Conservation (phyloP, 2,113 vertebrate species). For the Elanus axillaris region DNA sequence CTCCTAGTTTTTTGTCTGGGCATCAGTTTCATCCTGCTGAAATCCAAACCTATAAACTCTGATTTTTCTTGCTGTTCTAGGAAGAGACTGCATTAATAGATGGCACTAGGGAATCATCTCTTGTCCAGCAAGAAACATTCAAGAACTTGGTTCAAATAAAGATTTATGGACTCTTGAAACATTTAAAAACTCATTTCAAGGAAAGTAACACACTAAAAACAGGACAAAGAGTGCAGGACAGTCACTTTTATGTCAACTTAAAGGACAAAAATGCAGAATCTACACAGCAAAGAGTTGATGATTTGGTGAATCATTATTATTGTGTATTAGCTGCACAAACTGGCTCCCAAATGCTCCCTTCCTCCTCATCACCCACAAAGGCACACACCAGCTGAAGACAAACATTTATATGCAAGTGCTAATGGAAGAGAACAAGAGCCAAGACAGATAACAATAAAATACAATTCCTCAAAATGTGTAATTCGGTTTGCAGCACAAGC, state of each 20-base stretch:
- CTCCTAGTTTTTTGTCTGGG: neutral
- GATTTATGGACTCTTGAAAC: neutral
- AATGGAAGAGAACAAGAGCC: neutral
- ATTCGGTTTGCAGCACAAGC: neutral
- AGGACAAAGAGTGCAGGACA: neutral
- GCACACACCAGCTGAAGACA: neutral
- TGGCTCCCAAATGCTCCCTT: neutral
- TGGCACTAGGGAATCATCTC: neutral
- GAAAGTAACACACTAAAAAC: neutral
- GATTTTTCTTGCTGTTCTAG: neutral
- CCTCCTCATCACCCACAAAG: neutral
- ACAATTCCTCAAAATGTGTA: neutral
- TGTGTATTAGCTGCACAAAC: neutral
- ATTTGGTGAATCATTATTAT: neutral
- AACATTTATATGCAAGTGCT: neutral
- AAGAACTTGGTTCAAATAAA: neutral
- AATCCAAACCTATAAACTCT: neutral
- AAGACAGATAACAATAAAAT: neutral
- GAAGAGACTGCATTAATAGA: neutral
- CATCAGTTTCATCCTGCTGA: neutral
- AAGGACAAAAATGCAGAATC: neutral
- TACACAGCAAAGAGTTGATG: neutral
- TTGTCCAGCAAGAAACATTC: neutral
- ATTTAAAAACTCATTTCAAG: neutral
- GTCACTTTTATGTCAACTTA: neutral